phyloP scores from a whole-genome alignment of 1,140 invertebrate genomes.

The Caenorhabditis latens region DNA sequence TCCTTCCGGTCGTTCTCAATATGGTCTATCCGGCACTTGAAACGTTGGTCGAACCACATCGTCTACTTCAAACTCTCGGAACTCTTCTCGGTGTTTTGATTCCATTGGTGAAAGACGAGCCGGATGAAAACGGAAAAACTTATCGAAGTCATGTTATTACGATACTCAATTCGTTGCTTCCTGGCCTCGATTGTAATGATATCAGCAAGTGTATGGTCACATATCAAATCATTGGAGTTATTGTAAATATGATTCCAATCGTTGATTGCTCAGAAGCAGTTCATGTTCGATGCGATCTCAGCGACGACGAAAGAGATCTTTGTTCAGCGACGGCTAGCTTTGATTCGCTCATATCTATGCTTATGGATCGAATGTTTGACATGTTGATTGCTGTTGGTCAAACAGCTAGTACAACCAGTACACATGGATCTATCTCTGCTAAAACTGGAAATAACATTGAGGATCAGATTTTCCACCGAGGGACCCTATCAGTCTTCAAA shows the following conservation, averaged over 20 bases:
- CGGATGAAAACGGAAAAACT: conserved; percentile 82
- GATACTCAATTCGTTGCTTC: conserved; percentile 85
- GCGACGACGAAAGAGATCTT: conserved; percentile 81
- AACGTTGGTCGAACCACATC: conserved; percentile 88
- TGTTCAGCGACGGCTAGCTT: conserved; percentile 80
- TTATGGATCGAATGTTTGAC: conserved; percentile 71
- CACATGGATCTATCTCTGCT: conserved; percentile 57
- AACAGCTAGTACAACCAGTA: conserved; percentile 54
- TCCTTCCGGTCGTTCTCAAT: conserved; percentile 88
- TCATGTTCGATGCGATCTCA: conserved; percentile 83
- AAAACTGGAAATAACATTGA: conserved; percentile 81
- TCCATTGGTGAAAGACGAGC: conserved; percentile 80
- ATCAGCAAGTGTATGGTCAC: conserved; percentile 85
- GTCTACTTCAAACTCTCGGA: conserved; percentile 78
- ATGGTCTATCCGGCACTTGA: conserved; percentile 85
- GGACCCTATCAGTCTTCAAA: conserved; percentile 83
- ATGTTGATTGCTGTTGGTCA: conserved; percentile 73
- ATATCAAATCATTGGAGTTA: conserved; percentile 80
- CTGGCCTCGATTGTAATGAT: conserved; percentile 92
- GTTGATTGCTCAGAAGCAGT: conserved; percentile 87
- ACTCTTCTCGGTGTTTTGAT: conserved; percentile 68
- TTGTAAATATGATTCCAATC: conserved; percentile 85
- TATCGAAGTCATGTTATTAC: conserved; percentile 85
- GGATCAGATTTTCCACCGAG: conserved; percentile 84
- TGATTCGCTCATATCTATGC: conserved; percentile 61